Percentiles rank a stretch among this genome's conserved stretches.
These are phyloP conservation scores for Lasiurus cinereus DNA, from an alignment of 2,113 vertebrate genomes.

Conservation along the genomic window DNA sequence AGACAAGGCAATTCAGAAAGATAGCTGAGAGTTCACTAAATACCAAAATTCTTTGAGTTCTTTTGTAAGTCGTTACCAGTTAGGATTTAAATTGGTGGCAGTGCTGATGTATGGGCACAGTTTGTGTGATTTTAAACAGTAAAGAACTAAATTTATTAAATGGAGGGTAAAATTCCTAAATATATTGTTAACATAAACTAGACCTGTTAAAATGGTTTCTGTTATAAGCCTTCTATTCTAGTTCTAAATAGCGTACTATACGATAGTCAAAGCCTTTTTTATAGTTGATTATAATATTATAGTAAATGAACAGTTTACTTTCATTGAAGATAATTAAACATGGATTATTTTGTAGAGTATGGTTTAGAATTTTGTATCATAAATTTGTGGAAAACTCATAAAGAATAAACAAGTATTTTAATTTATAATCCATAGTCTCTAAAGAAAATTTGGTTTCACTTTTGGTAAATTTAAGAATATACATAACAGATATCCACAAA, in stretches of 20 bases:
- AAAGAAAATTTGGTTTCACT: conserved; percentile 49
- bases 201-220: conserved; percentile 53
- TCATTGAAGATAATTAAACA: conserved; percentile 13
- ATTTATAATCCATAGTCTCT: not conserved
- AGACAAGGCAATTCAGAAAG: not conserved
- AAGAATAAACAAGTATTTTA: conserved; percentile 47
- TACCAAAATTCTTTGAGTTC: not conserved
- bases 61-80: not conserved
- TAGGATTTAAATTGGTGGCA: conserved; percentile 48
- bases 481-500: conserved; percentile 42
- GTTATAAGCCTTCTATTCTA: not conserved
- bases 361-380: conserved; percentile 15
- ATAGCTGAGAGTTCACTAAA: not conserved
- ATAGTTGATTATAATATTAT: conserved; percentile 13
- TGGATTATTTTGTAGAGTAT: not conserved
- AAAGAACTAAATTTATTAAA: conserved; percentile 62
- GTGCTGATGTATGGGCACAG: not conserved
- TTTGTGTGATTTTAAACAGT: conserved; percentile 57
- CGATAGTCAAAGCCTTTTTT: conserved; percentile 5
- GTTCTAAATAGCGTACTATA: not conserved
- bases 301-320: conserved; percentile 61
- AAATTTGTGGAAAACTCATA: not conserved
- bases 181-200: conserved; percentile 35
- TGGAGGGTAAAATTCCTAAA: conserved; percentile 33
- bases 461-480: conserved; percentile 58